Evolutionary conservation across 2,888 invertebrate species (phyloP), one percentile per base, ranked within the genome.

Genomic region (Plagodis pulveraria): DNA sequence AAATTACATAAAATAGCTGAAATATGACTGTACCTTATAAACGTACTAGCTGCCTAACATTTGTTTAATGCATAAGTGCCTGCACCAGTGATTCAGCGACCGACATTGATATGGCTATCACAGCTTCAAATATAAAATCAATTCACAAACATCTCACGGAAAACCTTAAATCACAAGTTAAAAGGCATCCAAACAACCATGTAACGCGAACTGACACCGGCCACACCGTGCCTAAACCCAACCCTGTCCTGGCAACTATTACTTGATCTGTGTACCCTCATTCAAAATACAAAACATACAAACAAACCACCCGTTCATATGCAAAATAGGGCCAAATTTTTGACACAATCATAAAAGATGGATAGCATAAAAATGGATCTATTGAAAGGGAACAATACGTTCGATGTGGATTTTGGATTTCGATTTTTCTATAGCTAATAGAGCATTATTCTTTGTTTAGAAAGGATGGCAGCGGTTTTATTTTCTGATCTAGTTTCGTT

Each of bases 301-400:
- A 70, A 75, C 77, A 75, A 77, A 81, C 80, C 81, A 79, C 54
- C 78, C 66, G 60, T 91, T 91, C 87, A 89, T 90, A 91, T 91
- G 91, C 88, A 91, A 91, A 91, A 77, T 70, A 77, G 84, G 76
- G 77, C 82, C 81, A 65, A 72, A 74, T 73, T 77, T 80, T 74
- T 89, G 91, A 89, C 89, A 83, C 80, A 84, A 80, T 84, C 83
- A 89, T 86, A 89, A 88, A 86, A 87, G 90, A 88, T 86, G 81
- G 86, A 86, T 88, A 85, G 77, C 71, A 76, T 83, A 81, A 77
- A 83, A 86, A 67, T 69, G 65, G 66, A 69, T 63, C 59, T 50
- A 69, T 69, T 63, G 66, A 66, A 63, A 32, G 52, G 55, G 65
- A 60, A 69, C 67, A 67, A 69, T 59, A 49, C 56, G 11, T 61